phyloP scores from a whole-genome alignment of 2,888 invertebrate genomes.

The Neria commutata region DNA sequence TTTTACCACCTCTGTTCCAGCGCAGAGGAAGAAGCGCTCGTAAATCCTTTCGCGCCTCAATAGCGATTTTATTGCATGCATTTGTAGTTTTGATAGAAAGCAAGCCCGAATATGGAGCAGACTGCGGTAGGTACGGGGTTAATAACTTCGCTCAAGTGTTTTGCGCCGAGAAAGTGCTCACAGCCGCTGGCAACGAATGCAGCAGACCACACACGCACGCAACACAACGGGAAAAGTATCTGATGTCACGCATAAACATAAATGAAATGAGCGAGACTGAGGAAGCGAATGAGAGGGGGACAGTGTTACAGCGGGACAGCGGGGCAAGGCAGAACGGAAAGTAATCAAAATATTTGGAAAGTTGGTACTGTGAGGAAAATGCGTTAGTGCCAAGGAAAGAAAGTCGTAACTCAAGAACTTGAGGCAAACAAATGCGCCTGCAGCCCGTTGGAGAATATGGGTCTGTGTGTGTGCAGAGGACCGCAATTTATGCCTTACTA shows the following conservation, averaged over 20 bases:
- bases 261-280: not conserved
- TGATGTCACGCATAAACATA: not conserved
- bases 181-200: too few relatives aligned
- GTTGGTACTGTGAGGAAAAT: not conserved
- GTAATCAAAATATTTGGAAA: not conserved
- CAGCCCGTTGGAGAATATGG: not conserved
- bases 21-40: too few relatives aligned
- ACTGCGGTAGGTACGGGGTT: not conserved
- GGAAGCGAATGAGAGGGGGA: too few relatives aligned
- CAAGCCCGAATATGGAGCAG: not conserved
- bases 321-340: not conserved
- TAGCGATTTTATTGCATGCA: not conserved
- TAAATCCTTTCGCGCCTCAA: not conserved
- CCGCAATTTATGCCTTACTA: not conserved
- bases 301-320: too few relatives aligned
- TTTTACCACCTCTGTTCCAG: too few relatives aligned
- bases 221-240: not conserved
- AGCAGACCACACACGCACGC: not conserved
- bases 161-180: not conserved
- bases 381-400: not conserved
- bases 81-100: not conserved
- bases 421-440: not conserved
- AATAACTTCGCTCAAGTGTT: not conserved
- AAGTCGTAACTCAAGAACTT: constrained; percentile 3
- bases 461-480: not conserved